Evolutionary conservation across 2,888 invertebrate genomes (phyloP).

Genomic region (Pseudococcus jackbeardsleyi): DNA sequence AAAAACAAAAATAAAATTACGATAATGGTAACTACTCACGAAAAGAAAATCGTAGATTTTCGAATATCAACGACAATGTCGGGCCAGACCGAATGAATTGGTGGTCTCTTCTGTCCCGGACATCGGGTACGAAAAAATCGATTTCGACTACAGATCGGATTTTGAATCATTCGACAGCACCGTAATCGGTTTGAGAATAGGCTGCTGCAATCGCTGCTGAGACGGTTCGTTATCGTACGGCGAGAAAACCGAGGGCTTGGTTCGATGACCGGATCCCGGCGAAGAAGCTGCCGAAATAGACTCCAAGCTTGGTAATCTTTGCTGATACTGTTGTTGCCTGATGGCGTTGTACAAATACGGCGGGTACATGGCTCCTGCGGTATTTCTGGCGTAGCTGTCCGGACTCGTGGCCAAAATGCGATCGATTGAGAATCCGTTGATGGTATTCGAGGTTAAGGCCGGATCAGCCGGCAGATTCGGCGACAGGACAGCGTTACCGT

Average conservation of each 20-base stretch:
- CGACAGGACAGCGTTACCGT: constrained; percentile 71
- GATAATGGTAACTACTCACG: constrained; percentile 32
- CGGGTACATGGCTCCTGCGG: constrained; percentile 24
- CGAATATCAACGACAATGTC: neutral
- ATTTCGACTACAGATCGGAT: constrained; percentile 15
- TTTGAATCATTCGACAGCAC: constrained; percentile 57
- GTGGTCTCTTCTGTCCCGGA: neutral
- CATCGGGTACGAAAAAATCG: neutral
- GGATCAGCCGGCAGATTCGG: constrained; percentile 64
- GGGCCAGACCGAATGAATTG: neutral
- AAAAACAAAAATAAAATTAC: constrained; percentile 5
- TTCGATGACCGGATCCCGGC: neutral
- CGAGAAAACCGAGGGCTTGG: neutral
- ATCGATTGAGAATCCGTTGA: constrained; percentile 73
- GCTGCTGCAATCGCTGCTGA: constrained; percentile 44
- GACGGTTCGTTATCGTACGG: neutral
- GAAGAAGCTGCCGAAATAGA: neutral
- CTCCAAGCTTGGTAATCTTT: no score
- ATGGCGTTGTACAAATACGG: constrained; percentile 46
- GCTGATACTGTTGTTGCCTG: constrained; percentile 36
- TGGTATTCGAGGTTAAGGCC: constrained; percentile 69
- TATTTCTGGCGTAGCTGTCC: constrained; percentile 57
- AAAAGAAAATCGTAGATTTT: neutral
- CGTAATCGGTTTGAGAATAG: constrained; percentile 60
- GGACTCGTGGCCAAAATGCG: constrained; percentile 69